Evolutionary conservation across 2,797 vertebrate species (phyloP).

Genomic region (Myiothlypis coronata): DNA sequence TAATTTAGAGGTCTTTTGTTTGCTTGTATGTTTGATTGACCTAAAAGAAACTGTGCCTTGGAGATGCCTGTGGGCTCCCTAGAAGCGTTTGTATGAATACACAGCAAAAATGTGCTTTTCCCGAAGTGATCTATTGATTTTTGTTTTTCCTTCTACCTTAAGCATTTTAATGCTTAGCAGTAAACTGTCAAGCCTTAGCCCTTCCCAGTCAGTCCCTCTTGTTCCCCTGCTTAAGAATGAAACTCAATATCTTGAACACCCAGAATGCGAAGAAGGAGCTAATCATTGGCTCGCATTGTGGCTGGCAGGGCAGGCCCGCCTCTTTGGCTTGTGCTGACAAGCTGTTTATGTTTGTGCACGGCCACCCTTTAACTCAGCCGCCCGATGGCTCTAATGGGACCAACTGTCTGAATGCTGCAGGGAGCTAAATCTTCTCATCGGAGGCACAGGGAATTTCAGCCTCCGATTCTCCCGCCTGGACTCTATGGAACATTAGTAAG

Average conservation of each 20-base stretch:
- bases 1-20: not conserved
- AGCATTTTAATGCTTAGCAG: not conserved
- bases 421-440: not conserved
- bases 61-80: not conserved
- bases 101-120: not conserved
- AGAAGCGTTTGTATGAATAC: not conserved
- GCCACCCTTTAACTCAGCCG: slow-evolving; percentile 69
- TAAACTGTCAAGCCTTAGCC: not conserved
- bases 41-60: not conserved
- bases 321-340: slow-evolving; percentile 72
- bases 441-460: slow-evolving; percentile 12
- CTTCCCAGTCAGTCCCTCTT: not conserved
- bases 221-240: slow-evolving; percentile 54
- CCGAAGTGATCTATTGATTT: not conserved
- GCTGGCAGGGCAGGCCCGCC: slow-evolving; percentile 65
- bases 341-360: slow-evolving; percentile 75
- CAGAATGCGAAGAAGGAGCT: slow-evolving; percentile 54
- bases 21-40: not conserved
- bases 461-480: not conserved
- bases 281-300: slow-evolving; percentile 72
- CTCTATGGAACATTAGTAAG: slow-evolving; percentile 72
- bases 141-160: not conserved
- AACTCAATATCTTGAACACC: slow-evolving; percentile 70
- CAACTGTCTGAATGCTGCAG: slow-evolving; percentile 51
- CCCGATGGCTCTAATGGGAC: slow-evolving; percentile 60